A percentile compares a stretch with the other conserved stretches of the same genome.
Conservation (phyloP, 2,888 invertebrate genomes). For the Calameuta idolon region DNA sequence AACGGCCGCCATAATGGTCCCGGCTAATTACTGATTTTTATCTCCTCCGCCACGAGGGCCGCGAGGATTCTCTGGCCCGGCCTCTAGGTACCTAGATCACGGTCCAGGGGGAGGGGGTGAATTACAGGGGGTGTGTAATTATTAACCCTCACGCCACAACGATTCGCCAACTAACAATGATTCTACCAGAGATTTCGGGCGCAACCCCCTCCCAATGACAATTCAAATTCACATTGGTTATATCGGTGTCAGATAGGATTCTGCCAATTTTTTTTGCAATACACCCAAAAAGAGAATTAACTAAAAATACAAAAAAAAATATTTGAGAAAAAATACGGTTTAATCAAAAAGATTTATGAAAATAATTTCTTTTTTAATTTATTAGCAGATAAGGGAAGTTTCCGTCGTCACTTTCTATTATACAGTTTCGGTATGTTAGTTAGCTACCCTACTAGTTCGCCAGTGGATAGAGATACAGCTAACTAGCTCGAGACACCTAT, state of each 20-base stretch:
- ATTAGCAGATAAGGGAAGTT: no score
- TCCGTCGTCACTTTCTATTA: no score
- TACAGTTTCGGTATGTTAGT: no score
- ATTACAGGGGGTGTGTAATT: slow-evolving; percentile 35
- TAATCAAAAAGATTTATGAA: no score
- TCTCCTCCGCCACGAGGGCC: slow-evolving; percentile 50
- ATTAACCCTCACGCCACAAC: slow-evolving; percentile 41
- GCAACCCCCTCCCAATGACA: background rate
- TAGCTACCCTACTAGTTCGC: no score
- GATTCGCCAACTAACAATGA: slow-evolving; percentile 44
- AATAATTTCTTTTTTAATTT: no score
- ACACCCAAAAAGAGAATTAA: no score
- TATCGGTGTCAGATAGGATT: no score
- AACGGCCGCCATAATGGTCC: slow-evolving; percentile 64
- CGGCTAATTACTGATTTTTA: slow-evolving; percentile 67
- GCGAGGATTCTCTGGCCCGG: slow-evolving; percentile 32
- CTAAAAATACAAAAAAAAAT: no score
- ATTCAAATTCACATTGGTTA: no score
- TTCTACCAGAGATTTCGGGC: slow-evolving; percentile 27
- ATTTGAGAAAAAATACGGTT: no score
- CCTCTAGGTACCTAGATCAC: slow-evolving; percentile 25
- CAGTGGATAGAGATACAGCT: slow-evolving; percentile 51
- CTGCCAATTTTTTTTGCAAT: no score
- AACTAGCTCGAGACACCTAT: slow-evolving; percentile 63
- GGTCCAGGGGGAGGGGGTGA: slow-evolving; percentile 4